Evolutionary conservation across 2,113 vertebrate genomes (phyloP).

Genomic region (Hassar affinis): DNA sequence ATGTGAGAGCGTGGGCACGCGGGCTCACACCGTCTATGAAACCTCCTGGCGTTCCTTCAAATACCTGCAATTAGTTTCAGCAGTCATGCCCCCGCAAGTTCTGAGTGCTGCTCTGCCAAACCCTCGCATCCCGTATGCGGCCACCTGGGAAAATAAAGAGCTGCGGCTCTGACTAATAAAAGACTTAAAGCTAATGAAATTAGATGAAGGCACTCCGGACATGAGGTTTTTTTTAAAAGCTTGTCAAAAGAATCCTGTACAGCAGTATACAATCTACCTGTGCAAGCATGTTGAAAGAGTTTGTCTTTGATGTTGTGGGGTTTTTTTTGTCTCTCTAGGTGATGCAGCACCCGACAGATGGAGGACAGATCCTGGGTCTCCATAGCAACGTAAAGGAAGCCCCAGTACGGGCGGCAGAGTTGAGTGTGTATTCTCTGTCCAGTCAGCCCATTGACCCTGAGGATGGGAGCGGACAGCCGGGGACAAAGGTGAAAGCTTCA

Average conservation of each 20-base stretch:
- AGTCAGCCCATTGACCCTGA: slow-evolving; percentile 64
- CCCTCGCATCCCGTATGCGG: background rate
- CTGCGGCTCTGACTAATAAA: background rate
- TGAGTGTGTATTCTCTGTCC: slow-evolving; percentile 63
- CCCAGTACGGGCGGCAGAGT: slow-evolving; percentile 59
- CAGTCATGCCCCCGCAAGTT: slow-evolving; percentile 29
- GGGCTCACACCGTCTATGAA: slow-evolving; percentile 19
- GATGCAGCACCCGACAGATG: slow-evolving; percentile 64
- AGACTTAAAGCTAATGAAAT: slow-evolving; percentile 13
- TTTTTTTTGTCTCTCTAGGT: slow-evolving; percentile 47
- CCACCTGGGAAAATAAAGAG: background rate
- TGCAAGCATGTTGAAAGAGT: background rate
- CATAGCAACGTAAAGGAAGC: slow-evolving; percentile 65
- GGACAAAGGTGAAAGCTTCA: slow-evolving; percentile 60
- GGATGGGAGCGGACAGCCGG: slow-evolving; percentile 47
- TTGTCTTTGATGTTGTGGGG: background rate
- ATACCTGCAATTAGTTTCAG: slow-evolving; percentile 40
- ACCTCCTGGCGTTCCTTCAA: slow-evolving; percentile 14
- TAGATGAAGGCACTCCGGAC: background rate
- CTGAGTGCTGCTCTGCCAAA: background rate
- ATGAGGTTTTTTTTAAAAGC: background rate
- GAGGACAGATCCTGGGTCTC: slow-evolving; percentile 63
- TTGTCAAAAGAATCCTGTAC: background rate
- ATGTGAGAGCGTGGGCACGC: slow-evolving; percentile 22
- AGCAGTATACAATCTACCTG: background rate